Evolutionary conservation across 2,888 invertebrate genomes (phyloP).

Genomic region (Dynastes maya): DNA sequence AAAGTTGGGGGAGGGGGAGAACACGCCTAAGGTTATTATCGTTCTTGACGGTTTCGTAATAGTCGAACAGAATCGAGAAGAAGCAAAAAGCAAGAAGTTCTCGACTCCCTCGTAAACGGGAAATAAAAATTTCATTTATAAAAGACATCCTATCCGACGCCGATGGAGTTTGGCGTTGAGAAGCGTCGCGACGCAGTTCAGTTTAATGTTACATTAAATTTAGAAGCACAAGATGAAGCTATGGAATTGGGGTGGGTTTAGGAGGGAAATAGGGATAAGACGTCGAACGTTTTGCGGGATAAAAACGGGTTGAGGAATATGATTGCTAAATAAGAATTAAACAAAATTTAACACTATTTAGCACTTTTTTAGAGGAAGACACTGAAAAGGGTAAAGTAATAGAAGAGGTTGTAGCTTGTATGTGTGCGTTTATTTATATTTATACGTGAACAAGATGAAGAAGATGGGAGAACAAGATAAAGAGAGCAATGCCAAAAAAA

Average conservation of each 20-base stretch:
- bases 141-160: background rate
- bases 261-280: background rate
- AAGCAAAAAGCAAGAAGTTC: background rate
- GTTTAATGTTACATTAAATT: constrained; percentile 47
- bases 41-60: constrained; percentile 32
- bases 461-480: background rate
- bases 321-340: background rate
- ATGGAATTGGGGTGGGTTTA: background rate
- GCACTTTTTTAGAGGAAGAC: too few relatives aligned
- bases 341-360: too few relatives aligned
- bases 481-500: background rate
- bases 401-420: too few relatives aligned
- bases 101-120: constrained; percentile 16
- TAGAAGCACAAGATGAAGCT: constrained; percentile 36
- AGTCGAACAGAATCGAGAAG: constrained; percentile 3
- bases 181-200: constrained; percentile 39
- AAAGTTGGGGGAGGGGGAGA: background rate
- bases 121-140: constrained; percentile 40
- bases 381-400: background rate
- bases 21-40: constrained; percentile 20
- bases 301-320: background rate
- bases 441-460: background rate
- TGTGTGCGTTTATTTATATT: background rate
- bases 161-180: constrained; percentile 4
- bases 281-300: background rate